Evolutionary conservation across 2,113 vertebrate species (phyloP).

Genomic region (Thermophis baileyi): DNA sequence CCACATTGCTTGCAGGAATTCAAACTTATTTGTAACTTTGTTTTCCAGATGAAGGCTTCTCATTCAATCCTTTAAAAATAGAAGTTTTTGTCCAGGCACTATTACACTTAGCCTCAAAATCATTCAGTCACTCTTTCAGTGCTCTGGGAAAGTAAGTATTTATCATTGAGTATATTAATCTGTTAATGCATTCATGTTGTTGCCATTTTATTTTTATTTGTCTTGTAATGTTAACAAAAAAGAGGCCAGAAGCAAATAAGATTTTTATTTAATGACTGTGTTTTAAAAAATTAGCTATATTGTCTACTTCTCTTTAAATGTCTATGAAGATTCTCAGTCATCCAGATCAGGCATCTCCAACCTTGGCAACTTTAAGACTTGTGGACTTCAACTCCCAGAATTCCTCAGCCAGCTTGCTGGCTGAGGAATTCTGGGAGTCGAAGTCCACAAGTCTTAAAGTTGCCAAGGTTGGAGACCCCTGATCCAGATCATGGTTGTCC

Average conservation of each 20-base stretch:
- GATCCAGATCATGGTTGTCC: neutral
- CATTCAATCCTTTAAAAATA: slow-evolving; percentile 95
- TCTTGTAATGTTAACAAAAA: neutral
- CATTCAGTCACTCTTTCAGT: slow-evolving; percentile 97
- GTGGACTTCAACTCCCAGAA: too few species aligned
- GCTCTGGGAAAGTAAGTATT: slow-evolving; percentile 93
- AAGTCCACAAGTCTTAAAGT: too few species aligned
- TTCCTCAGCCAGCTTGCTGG: too few species aligned
- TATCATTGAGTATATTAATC: neutral
- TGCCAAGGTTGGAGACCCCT: too few species aligned
- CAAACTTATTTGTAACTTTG: slow-evolving; percentile 48
- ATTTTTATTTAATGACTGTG: neutral
- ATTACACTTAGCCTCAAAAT: slow-evolving; percentile 92
- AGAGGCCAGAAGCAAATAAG: neutral
- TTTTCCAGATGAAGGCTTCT: slow-evolving; percentile 86
- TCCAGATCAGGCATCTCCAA: neutral
- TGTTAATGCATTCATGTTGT: neutral
- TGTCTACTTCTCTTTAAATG: neutral
- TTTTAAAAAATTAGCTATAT: neutral
- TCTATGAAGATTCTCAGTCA: neutral
- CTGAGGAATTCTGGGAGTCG: too few species aligned
- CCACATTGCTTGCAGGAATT: neutral
- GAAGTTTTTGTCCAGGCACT: slow-evolving; percentile 96
- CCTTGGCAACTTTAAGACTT: too few species aligned
- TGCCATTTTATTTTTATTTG: neutral